Conservation (phyloP, 2,797 vertebrate species). For the Silurus lanzhouensis region DNA sequence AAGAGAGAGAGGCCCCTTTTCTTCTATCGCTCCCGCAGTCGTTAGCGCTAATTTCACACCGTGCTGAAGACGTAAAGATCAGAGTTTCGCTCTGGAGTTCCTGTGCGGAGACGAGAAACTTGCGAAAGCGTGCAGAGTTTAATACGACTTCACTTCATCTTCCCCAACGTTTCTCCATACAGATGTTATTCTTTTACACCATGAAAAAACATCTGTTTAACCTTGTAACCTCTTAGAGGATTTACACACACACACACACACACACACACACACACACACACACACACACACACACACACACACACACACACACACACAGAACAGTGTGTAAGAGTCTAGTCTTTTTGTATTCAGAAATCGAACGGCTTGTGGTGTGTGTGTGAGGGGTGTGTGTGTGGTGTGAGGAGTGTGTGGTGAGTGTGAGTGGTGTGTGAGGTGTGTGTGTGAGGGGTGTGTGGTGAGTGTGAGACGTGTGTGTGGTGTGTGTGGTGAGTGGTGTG, state of each 20-base stretch:
- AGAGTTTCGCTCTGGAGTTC: constrained; percentile 53
- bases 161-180: constrained; percentile 35
- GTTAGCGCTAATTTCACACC: constrained; percentile 54
- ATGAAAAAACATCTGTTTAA: constrained; percentile 47
- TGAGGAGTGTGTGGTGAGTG: no score
- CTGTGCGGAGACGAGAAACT: background rate
- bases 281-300: constrained; percentile 7
- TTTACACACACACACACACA: constrained; percentile 37
- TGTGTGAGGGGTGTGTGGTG: no score
- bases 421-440: no score
- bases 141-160: constrained; percentile 54
- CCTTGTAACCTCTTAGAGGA: constrained; percentile 30
- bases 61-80: constrained; percentile 53
- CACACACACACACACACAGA: no score
- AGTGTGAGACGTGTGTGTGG: no score
- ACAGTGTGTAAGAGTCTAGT: no score
- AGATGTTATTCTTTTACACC: constrained; percentile 18
- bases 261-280: no score
- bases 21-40: constrained; percentile 23
- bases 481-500: no score
- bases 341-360: no score
- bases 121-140: background rate
- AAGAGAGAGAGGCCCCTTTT: no score
- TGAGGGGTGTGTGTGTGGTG: no score
- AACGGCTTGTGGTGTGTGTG: no score